Base-by-base conservation (phyloP, 92 coral and sea anemone genomes). In the Phenganax marumi region DNA sequence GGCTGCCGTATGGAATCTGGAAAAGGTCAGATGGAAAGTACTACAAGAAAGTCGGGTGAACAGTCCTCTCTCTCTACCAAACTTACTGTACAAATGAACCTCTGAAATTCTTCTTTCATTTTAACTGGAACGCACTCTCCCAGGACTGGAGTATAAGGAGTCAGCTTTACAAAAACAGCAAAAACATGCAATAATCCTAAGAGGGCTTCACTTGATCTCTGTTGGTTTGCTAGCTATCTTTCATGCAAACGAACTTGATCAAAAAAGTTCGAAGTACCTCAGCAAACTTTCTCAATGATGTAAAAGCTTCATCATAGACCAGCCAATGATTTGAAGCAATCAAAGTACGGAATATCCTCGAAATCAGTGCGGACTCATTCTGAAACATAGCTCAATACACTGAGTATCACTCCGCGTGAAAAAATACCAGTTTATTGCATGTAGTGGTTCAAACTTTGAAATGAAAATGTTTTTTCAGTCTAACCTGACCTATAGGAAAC, bases 111-210 rank as follows among this genome's bases (percentile, higher is more conserved):
- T 47, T 46, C 58, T 49, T 78, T 78, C 72, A 95, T 75, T 11
- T 71, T 84, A 22, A 89, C 97, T 10, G 98, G 98, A 70, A 95
- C 98, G 85, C 98, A 95, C 64, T 95, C 96, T 18, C 92, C 92
- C 92, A 95, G 91, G 64, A 95, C 90, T 75, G 91, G 96, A 10
- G 98, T 92, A 73, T 91, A 92, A 3, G 83, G 98, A 8, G 98
- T 95, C 10, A 95, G 91, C 98, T 95, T 95, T 90, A 13, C 7
- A 23, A 18, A 10, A 26, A 39, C 33, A 64, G 56, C 56, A 63
- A 9, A 23, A 26, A 82, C 17, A 16, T 10, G n/a, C n/a, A n/a
- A 13, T 17, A 71, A 71, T 71, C 52, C 22, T 7, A 21, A 14
- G 26, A 56, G 24, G 10, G 71, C 18, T 33, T 33, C 43, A 33